Conservation (phyloP, 2,888 invertebrate species). For the Agrochola macilenta region DNA sequence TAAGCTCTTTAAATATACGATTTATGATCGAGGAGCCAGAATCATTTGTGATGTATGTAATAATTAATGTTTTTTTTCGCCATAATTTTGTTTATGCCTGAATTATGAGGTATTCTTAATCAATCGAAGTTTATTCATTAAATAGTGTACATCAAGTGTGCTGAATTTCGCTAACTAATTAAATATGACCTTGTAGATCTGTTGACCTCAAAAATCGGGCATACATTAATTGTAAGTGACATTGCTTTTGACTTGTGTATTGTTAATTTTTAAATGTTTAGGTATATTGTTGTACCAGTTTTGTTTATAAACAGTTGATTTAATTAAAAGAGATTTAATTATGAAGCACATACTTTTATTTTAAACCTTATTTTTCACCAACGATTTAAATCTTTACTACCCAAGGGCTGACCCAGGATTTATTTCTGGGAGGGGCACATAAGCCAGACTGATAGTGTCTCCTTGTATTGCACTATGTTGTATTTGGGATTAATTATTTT, state of each 20-base stretch:
- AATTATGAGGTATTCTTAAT: neutral
- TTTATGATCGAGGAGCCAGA: neutral
- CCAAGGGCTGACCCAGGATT: too few species aligned
- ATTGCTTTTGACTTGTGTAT: constrained; percentile 14
- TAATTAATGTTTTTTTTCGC: neutral
- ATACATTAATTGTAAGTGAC: constrained; percentile 1
- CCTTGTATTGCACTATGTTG: too few species aligned
- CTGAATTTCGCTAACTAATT: neutral
- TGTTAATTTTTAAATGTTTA: constrained; percentile 27
- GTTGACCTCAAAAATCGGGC: neutral
- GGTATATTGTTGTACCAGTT: constrained; percentile 25
- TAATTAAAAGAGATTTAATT: constrained; percentile 33
- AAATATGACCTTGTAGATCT: neutral
- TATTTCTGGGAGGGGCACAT: too few species aligned
- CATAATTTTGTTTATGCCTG: neutral
- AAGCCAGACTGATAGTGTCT: too few species aligned
- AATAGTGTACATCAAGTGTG: neutral
- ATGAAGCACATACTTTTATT: constrained; percentile 5
- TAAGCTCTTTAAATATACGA: neutral
- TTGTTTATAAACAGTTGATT: constrained; percentile 44
- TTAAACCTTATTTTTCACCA: neutral
- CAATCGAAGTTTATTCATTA: neutral
- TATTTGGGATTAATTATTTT: too few species aligned
- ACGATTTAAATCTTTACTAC: neutral
- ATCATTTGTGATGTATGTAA: neutral